These are phyloP conservation scores for Epizoanthus scotinus DNA, from an alignment of 92 coral and sea anemone species.

Conservation along the genomic window DNA sequence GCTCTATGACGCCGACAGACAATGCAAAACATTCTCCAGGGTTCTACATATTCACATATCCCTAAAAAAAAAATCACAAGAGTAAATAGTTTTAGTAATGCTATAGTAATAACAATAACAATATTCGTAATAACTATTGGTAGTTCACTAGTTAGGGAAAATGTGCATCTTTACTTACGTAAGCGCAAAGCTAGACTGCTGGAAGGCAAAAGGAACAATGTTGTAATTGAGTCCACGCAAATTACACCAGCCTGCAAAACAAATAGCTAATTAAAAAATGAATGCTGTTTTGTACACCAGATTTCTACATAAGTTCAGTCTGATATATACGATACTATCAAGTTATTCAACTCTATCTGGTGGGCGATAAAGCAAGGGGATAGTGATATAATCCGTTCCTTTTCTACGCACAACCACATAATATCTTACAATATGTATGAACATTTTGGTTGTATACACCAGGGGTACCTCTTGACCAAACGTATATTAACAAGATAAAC, in stretches of 20 bases:
- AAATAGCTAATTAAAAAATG: not conserved
- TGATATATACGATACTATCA: too few relatives aligned
- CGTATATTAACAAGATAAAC: too few relatives aligned
- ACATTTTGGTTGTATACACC: too few relatives aligned
- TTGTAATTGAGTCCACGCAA: conserved; percentile 53
- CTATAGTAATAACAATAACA: too few relatives aligned
- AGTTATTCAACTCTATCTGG: too few relatives aligned
- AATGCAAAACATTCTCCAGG: conserved; percentile 29
- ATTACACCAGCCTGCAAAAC: conserved; percentile 62
- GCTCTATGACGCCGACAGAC: not conserved
- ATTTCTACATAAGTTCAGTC: too few relatives aligned
- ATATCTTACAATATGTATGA: too few relatives aligned
- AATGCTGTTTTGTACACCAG: not conserved
- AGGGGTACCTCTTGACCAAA: too few relatives aligned
- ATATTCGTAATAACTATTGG: not conserved
- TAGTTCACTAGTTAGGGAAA: not conserved
- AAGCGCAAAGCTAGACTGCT: conserved; percentile 52
- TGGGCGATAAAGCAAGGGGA: too few relatives aligned
- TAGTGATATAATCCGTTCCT: too few relatives aligned
- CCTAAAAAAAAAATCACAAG: not conserved
- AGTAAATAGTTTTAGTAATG: not conserved
- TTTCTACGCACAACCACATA: too few relatives aligned
- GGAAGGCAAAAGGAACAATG: conserved; percentile 70
- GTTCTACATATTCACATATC: conserved; percentile 1
- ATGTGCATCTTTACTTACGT: conserved; percentile 54